phyloP scores from a whole-genome alignment of 2,888 invertebrate species.

The Vesta saturnalis region DNA sequence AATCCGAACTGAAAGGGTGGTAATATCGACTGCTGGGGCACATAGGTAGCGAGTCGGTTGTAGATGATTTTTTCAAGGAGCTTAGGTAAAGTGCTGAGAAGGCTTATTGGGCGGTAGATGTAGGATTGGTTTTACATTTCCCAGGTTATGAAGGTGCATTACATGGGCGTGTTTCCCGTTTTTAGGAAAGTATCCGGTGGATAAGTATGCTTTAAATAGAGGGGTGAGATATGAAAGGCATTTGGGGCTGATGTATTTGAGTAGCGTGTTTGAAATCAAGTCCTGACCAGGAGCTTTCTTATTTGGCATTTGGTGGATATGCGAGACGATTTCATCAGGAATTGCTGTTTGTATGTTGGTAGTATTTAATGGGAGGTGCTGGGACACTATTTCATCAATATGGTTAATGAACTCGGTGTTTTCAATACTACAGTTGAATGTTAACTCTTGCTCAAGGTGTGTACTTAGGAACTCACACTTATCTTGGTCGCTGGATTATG shows the following conservation, averaged over 20 bases:
- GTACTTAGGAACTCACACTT: too few species aligned
- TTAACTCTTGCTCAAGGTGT: too few species aligned
- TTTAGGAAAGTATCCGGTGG: background rate
- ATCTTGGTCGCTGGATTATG: too few species aligned
- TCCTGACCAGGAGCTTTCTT: background rate
- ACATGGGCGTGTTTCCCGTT: slow-evolving; percentile 3
- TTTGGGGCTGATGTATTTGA: background rate
- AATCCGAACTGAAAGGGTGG: background rate
- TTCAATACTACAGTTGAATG: too few species aligned
- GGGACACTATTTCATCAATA: too few species aligned
- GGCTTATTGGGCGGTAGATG: background rate
- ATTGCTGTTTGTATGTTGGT: background rate
- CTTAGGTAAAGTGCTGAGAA: background rate
- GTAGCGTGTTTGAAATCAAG: background rate
- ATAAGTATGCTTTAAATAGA: background rate
- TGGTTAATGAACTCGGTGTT: too few species aligned
- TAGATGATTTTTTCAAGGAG: background rate
- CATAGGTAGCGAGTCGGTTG: too few species aligned
- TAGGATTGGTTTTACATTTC: slow-evolving; percentile 3
- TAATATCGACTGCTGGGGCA: too few species aligned
- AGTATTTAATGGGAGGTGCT: background rate
- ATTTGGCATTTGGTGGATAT: background rate
- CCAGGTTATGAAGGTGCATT: background rate
- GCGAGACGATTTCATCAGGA: background rate
- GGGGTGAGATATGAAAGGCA: background rate